Percentiles rank a stretch among this genome's conserved stretches.
Conservation (phyloP, 2,113 vertebrate species). For the Ahaetulla prasina region DNA sequence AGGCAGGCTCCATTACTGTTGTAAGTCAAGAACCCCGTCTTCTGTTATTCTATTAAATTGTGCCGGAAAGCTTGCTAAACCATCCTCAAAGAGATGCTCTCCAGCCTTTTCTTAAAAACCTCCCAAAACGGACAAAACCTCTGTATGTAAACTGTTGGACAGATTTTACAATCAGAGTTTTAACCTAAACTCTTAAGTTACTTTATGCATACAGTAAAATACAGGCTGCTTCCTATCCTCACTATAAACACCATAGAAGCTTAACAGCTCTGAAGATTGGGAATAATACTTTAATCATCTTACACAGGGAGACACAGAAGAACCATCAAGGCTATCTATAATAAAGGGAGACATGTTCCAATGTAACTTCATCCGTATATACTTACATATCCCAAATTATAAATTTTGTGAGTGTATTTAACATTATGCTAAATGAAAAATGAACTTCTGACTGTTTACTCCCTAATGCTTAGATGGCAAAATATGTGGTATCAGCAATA, state of each 20-base stretch:
- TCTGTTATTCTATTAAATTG: not conserved
- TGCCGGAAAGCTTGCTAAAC: not conserved
- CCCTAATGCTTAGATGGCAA: not conserved
- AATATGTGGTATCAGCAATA: not conserved
- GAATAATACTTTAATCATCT: not conserved
- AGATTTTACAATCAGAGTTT: not conserved
- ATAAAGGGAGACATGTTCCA: not conserved
- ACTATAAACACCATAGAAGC: not conserved
- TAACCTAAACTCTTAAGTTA: not conserved
- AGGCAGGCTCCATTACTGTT: not conserved
- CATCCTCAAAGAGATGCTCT: not conserved
- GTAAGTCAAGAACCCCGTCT: not conserved
- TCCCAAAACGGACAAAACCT: not conserved
- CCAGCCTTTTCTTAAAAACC: not conserved
- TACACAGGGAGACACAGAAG: not conserved
- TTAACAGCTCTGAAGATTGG: not conserved
- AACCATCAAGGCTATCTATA: not conserved
- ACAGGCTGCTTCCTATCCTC: not conserved
- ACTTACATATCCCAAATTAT: not conserved
- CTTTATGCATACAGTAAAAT: not conserved
- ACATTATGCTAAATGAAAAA: not conserved
- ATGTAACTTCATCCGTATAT: not conserved
- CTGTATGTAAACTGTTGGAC: not conserved
- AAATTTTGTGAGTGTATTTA: not conserved
- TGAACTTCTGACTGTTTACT: not conserved